Evolutionary conservation across 2,113 vertebrate species (phyloP), one percentile per base, ranked within the genome.

Genomic region (Eupsittula cactorum): DNA sequence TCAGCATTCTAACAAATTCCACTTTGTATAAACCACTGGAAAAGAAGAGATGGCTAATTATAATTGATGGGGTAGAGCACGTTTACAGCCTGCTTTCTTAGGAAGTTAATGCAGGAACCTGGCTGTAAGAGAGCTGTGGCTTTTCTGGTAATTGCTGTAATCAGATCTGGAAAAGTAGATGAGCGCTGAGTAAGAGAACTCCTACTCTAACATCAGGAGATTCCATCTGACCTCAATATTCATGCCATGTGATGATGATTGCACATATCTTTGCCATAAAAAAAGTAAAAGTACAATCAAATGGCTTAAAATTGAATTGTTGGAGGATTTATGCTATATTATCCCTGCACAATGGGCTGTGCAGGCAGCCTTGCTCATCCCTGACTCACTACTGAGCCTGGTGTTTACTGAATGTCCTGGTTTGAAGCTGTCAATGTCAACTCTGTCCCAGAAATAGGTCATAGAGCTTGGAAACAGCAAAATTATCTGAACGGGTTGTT

Each of bases 131-230:
- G 70, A 92, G 47, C 92, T 93, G 55, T 76, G 73, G 3, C 70
- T 95, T 95, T 84, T 69, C 63, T 92, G 49, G 78, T 95, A 97
- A 97, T 95, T 94, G 88, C 91, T 93, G 87, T 78, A 95, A 97
- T 97, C 96, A 96, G 69, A 78, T 85, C 62, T 64, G 81, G 59
- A 80, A 93, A 97, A 96, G 33, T 63, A 97, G 93, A 91, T 91
- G 92, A 96, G 60, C 71, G 85, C 68, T 91, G 90, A 97, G 92
- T 75, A 97, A 95, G 92, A 8, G 41, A 93, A 88, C 74, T 95
- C 75, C 88, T 88, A 93, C 57, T 91, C 52, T 91, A 82, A 93
- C 69, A 96, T 88, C 95, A 94, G 88, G 60, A 75, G 84, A 94
- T 49, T 92, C 42, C 57, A n/a, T 78, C 80, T 93, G 77, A 90